phyloP scores from a whole-genome alignment of 2,888 invertebrate genomes.

The Metopia argyrocephala region DNA sequence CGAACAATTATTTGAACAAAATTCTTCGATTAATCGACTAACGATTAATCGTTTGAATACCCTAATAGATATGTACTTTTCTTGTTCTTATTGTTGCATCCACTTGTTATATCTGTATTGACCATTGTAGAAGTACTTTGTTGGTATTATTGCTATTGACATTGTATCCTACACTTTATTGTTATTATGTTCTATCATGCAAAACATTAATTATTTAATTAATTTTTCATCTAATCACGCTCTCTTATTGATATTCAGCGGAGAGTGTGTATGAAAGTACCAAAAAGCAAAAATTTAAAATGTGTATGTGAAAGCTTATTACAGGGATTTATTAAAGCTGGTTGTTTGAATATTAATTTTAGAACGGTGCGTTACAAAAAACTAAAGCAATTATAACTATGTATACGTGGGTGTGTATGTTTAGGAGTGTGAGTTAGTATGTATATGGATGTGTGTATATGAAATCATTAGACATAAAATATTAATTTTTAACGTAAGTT shows the following conservation, averaged over 20 bases:
- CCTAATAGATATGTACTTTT: conserved; percentile 5
- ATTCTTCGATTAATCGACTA: too few species aligned
- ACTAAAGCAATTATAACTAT: too few species aligned
- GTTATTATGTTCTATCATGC: conserved; percentile 31
- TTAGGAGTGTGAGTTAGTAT: background rate
- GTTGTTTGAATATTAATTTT: background rate
- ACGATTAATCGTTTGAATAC: too few species aligned
- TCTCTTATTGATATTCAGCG: background rate
- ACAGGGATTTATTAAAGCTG: background rate
- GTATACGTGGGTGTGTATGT: too few species aligned
- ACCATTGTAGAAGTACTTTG: too few species aligned
- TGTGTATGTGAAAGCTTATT: background rate
- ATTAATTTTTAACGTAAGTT: background rate
- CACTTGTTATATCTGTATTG: conserved; percentile 1
- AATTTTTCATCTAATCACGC: conserved; percentile 54
- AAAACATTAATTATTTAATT: conserved; percentile 53
- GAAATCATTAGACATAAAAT: background rate
- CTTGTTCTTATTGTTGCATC: conserved; percentile 26
- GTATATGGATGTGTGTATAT: background rate
- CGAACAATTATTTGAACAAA: too few species aligned
- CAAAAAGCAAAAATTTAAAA: background rate
- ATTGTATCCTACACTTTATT: conserved; percentile 9
- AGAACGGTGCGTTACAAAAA: background rate
- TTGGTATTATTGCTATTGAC: conserved; percentile 28
- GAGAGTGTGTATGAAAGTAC: background rate